Conservation (phyloP, 2,888 invertebrate genomes). For the Keiferia lycopersicella region DNA sequence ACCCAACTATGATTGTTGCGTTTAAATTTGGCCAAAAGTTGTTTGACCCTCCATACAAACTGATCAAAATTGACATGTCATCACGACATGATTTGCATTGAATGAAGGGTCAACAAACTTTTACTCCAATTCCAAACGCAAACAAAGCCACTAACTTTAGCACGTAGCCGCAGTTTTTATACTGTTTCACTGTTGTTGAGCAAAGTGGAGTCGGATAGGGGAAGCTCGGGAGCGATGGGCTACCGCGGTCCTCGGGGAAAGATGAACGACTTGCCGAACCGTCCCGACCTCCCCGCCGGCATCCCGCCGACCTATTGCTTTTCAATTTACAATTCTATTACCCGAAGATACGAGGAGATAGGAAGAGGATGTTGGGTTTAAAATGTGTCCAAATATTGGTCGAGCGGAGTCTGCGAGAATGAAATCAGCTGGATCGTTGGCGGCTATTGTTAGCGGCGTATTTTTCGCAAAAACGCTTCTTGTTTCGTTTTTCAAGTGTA, state of each 20-base stretch:
- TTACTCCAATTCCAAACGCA: too few relatives aligned
- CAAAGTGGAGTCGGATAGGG: constrained; percentile 10
- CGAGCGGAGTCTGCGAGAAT: constrained; percentile 42
- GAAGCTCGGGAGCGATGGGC: constrained; percentile 7
- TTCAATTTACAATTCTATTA: constrained; percentile 63
- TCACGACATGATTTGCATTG: too few relatives aligned
- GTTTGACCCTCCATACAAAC: too few relatives aligned
- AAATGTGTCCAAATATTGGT: constrained; percentile 50
- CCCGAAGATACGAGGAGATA: constrained; percentile 41
- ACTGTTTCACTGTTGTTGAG: constrained; percentile 8
- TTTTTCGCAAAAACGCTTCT: background rate
- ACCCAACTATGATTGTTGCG: too few relatives aligned
- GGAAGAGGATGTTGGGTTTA: constrained; percentile 42
- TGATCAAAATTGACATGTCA: too few relatives aligned
- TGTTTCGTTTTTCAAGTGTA: too few relatives aligned
- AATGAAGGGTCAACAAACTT: too few relatives aligned
- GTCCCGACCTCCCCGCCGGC: constrained; percentile 28
- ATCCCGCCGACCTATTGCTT: constrained; percentile 47
- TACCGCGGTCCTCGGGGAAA: constrained; percentile 33
- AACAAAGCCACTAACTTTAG: too few relatives aligned
- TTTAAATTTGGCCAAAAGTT: too few relatives aligned
- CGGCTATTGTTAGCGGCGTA: background rate
- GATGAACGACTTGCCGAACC: constrained; percentile 46
- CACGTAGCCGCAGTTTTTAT: too few relatives aligned
- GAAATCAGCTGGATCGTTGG: constrained; percentile 6